Evolutionary conservation across 2,113 vertebrate species (phyloP).

Genomic region (Rhea pennata): DNA sequence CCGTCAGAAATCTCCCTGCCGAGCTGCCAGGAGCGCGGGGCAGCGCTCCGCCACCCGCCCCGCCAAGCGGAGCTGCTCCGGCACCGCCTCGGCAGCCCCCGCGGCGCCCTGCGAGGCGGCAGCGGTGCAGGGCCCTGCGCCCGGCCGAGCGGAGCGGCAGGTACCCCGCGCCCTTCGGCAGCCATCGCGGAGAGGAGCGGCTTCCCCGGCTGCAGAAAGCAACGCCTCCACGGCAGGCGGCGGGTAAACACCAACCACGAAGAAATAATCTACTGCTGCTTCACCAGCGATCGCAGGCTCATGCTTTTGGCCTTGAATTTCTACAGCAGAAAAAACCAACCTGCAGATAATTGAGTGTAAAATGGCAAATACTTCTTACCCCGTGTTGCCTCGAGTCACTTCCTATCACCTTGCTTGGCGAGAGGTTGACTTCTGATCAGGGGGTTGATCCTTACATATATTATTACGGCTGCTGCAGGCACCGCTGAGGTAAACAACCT

Average conservation of each 20-base stretch:
- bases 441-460: not conserved
- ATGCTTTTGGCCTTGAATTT: not conserved
- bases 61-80: too few species aligned
- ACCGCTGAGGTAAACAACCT: accelerated
- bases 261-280: not conserved
- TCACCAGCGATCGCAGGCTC: not conserved
- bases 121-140: too few species aligned
- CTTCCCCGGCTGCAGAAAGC: not conserved
- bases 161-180: too few species aligned
- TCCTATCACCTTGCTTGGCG: accelerated
- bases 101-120: too few species aligned
- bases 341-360: not conserved
- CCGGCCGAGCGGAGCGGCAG: too few species aligned
- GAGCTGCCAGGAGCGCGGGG: too few species aligned
- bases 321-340: not conserved
- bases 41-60: too few species aligned
- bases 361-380: not conserved
- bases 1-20: not conserved
- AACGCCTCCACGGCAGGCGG: not conserved
- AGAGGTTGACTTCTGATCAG: not conserved
- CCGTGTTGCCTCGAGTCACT: not conserved
- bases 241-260: not conserved
- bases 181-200: not conserved
- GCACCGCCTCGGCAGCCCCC: too few species aligned
- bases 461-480: accelerated